Conservation (phyloP, 2,113 vertebrate genomes). For the Ctenodactylus gundi region DNA sequence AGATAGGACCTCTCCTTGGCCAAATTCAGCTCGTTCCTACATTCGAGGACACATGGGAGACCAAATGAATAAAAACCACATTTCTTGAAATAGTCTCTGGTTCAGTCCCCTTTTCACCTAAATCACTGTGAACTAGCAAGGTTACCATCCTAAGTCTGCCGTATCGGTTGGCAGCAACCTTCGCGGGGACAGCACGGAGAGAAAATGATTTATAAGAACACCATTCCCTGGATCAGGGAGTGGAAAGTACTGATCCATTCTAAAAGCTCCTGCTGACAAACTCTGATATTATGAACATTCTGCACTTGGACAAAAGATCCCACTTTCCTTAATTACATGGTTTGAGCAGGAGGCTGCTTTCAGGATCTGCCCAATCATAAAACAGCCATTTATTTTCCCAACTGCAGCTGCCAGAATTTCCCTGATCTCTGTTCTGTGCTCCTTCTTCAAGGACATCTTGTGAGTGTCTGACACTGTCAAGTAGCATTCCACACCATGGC, state of each 20-base stretch:
- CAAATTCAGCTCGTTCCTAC: slow-evolving; percentile 24
- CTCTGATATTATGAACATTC: slow-evolving; percentile 77
- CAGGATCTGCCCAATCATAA: slow-evolving; percentile 77
- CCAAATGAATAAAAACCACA: slow-evolving; percentile 39
- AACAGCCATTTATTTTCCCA: slow-evolving; percentile 77
- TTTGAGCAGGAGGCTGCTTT: slow-evolving; percentile 77
- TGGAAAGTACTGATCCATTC: slow-evolving; percentile 67
- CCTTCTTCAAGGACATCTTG: slow-evolving; percentile 78
- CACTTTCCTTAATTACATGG: slow-evolving; percentile 80
- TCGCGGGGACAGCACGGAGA: slow-evolving; percentile 58
- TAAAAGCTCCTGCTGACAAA: slow-evolving; percentile 74
- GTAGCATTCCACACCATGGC: slow-evolving; percentile 45
- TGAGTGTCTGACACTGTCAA: slow-evolving; percentile 67
- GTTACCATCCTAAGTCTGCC: slow-evolving; percentile 27
- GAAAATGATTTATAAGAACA: slow-evolving; percentile 69
- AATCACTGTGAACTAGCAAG: slow-evolving; percentile 52
- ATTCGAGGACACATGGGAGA: slow-evolving; percentile 3
- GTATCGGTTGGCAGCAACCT: slow-evolving; percentile 54
- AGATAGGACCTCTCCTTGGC: not conserved
- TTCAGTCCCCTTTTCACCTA: slow-evolving; percentile 14
- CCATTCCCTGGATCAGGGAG: slow-evolving; percentile 53
- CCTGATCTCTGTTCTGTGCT: slow-evolving; percentile 73
- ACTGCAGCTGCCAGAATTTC: slow-evolving; percentile 78
- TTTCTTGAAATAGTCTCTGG: slow-evolving; percentile 11
- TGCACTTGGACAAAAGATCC: slow-evolving; percentile 76